Percentiles rank a stretch among this genome's conserved stretches.
Conservation (phyloP, 2,797 vertebrate genomes). For the Bryconaethiops microstoma region DNA sequence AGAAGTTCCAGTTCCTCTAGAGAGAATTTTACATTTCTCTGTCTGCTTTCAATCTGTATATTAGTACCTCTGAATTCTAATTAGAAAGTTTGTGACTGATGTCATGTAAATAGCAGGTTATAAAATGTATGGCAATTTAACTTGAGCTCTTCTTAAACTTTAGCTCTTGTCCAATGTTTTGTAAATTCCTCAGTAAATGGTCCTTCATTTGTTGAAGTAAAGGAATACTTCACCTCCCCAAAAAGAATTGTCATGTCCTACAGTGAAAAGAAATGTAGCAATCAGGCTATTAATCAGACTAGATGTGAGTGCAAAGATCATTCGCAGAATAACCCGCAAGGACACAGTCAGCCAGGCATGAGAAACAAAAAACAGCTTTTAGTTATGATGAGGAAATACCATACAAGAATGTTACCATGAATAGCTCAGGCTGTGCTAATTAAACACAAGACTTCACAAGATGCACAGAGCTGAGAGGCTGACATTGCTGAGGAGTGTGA, state of each 20-base stretch:
- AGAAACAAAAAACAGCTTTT: neutral
- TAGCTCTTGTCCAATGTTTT: neutral
- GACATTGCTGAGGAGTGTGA: neutral
- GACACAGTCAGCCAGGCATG: neutral
- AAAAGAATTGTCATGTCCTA: neutral
- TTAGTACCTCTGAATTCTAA: too few species aligned
- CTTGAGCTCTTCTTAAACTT: neutral
- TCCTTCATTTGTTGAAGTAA: neutral
- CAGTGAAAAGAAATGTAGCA: neutral
- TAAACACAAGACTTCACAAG: neutral
- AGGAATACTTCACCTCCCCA: neutral
- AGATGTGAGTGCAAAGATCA: neutral
- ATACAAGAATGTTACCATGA: neutral
- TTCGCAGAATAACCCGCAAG: neutral
- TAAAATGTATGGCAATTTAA: too few species aligned
- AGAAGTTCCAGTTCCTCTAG: too few species aligned
- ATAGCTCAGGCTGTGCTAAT: neutral
- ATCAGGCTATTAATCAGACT: neutral
- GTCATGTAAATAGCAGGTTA: neutral
- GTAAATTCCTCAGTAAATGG: neutral
- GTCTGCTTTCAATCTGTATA: too few species aligned
- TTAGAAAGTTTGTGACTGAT: too few species aligned
- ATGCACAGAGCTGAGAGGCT: neutral
- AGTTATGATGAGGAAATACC: neutral
- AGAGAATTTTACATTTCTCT: too few species aligned